phyloP scores from a whole-genome alignment of 1,140 invertebrate species.

The Pogonus chalceus region DNA sequence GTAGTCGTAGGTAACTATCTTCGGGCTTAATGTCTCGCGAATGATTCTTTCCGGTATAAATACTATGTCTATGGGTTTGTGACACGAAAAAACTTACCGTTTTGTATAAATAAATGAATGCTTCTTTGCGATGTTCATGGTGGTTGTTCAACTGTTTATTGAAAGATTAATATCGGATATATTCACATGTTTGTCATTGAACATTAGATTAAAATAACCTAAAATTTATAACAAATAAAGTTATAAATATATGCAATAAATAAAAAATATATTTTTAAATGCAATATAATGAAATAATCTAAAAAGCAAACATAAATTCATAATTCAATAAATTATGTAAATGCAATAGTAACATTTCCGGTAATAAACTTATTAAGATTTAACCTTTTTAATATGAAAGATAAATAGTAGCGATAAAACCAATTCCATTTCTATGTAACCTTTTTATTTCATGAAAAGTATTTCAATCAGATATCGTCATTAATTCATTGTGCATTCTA shows the following conservation, averaged over 20 bases:
- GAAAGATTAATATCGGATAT: neutral
- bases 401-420: neutral
- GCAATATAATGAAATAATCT: too few species aligned
- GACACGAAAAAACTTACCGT: neutral
- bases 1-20: neutral
- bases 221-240: too few species aligned
- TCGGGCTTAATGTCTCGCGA: neutral
- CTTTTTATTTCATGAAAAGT: neutral
- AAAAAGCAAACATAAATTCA: too few species aligned
- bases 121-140: neutral
- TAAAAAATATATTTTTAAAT: too few species aligned
- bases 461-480: too few species aligned
- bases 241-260: too few species aligned
- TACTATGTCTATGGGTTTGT: neutral
- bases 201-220: too few species aligned
- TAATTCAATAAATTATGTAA: too few species aligned
- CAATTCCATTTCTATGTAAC: neutral
- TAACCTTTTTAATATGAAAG: neutral
- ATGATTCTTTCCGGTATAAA: neutral
- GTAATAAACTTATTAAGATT: neutral
- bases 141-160: neutral
- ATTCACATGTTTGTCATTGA: too few species aligned
- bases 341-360: too few species aligned
- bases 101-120: conserved; percentile 3
- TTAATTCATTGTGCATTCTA: too few species aligned